These are phyloP conservation scores for Dryas iulia DNA, from an alignment of 1,140 invertebrate species.

Conservation along the genomic window DNA sequence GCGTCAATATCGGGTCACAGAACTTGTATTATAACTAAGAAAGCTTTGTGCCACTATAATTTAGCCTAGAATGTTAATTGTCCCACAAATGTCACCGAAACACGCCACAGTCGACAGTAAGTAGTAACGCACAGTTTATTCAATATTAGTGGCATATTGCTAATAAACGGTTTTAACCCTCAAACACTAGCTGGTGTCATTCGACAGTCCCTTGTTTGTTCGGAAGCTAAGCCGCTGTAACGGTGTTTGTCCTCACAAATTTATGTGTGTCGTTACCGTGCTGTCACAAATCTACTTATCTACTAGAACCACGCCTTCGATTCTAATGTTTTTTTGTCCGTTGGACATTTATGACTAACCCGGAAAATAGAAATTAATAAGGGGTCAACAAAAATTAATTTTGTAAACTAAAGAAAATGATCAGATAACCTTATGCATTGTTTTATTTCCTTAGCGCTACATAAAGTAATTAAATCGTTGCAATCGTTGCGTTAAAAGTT, in stretches of 20 bases:
- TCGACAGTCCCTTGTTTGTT: constrained; percentile 61
- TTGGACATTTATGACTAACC: constrained; percentile 50
- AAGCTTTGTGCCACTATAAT: constrained; percentile 17
- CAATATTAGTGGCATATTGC: constrained; percentile 42
- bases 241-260: constrained; percentile 72
- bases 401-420: not conserved
- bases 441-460: not conserved
- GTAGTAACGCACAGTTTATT: constrained; percentile 24
- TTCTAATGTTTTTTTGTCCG: constrained; percentile 42
- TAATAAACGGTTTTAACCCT: constrained; percentile 61
- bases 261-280: constrained; percentile 66
- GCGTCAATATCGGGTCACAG: constrained; percentile 50
- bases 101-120: constrained; percentile 13
- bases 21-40: constrained; percentile 42
- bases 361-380: too few species aligned
- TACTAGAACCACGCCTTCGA: constrained; percentile 68
- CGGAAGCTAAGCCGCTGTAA: constrained; percentile 73
- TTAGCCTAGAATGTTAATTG: constrained; percentile 24
- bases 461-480: too few species aligned
- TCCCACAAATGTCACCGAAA: constrained; percentile 15
- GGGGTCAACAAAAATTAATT: not conserved
- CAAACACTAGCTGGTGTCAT: constrained; percentile 52
- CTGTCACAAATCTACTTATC: constrained; percentile 78
- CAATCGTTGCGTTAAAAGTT: not conserved
- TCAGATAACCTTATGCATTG: not conserved